phyloP scores from a whole-genome alignment of 2,113 vertebrate species.

The Dipodomys merriami region DNA sequence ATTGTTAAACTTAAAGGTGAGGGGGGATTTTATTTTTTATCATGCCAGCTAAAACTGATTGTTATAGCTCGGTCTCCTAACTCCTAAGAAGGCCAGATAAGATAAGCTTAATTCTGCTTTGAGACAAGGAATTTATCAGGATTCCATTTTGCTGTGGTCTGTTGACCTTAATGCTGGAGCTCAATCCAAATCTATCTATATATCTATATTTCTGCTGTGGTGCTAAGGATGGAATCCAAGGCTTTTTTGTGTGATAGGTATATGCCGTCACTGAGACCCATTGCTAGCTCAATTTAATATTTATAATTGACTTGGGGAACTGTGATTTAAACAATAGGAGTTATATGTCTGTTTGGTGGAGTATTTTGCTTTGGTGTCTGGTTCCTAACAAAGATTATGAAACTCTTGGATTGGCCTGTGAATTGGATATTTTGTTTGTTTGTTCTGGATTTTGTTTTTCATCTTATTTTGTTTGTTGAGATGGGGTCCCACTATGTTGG shows the following conservation, averaged over 20 bases:
- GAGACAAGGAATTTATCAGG: not conserved
- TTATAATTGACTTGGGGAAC: not conserved
- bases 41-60: not conserved
- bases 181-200: not conserved
- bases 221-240: not conserved
- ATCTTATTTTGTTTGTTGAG: not conserved
- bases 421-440: not conserved
- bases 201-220: too few species aligned
- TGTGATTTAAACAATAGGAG: not conserved
- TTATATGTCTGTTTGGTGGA: not conserved
- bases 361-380: not conserved
- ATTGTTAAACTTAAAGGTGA: not conserved
- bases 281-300: not conserved
- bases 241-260: not conserved
- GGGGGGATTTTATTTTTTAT: not conserved
- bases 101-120: too few species aligned
- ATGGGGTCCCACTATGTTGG: not conserved
- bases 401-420: conserved; percentile 32
- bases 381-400: conserved; percentile 12
- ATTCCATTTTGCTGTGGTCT: not conserved
- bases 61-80: not conserved
- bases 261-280: too few species aligned
- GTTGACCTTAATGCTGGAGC: not conserved
- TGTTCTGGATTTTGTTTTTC: not conserved
- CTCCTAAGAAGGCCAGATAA: not conserved